Conservation (phyloP, 2,113 vertebrate genomes). For the Dicerorhinus sumatrensis region DNA sequence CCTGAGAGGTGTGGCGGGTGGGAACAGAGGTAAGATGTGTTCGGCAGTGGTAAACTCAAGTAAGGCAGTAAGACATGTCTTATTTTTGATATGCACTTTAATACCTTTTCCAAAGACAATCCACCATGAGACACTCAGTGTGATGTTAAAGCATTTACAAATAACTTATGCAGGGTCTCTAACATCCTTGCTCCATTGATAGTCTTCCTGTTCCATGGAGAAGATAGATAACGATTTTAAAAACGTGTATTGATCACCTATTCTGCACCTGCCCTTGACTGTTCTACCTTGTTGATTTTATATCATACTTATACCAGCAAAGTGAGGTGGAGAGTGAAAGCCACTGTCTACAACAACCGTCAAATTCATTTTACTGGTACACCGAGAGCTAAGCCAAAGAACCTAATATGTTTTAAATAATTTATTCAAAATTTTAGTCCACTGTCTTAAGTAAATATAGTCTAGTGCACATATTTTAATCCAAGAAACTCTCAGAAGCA, state of each 20-base stretch:
- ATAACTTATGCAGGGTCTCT: background rate
- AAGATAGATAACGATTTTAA: background rate
- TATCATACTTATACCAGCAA: background rate
- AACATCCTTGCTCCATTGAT: background rate
- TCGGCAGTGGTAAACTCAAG: background rate
- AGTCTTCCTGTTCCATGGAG: background rate
- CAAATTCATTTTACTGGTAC: background rate
- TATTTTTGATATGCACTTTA: background rate
- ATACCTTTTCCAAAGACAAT: background rate
- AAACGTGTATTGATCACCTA: background rate
- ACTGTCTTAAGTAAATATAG: background rate
- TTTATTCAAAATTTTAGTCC: background rate
- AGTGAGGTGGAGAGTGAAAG: background rate
- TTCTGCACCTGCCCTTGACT: background rate
- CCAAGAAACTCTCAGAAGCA: background rate
- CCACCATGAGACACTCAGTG: background rate
- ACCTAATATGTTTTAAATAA: background rate
- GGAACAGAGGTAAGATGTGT: background rate
- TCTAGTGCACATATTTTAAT: background rate
- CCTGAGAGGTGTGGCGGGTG: fast-evolving
- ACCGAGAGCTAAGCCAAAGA: background rate
- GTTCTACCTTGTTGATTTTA: background rate
- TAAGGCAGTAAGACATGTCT: background rate
- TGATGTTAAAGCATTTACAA: background rate
- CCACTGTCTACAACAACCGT: background rate